Conservation (phyloP, 2,888 invertebrate species). For the Zaprionus bogoriensis region DNA sequence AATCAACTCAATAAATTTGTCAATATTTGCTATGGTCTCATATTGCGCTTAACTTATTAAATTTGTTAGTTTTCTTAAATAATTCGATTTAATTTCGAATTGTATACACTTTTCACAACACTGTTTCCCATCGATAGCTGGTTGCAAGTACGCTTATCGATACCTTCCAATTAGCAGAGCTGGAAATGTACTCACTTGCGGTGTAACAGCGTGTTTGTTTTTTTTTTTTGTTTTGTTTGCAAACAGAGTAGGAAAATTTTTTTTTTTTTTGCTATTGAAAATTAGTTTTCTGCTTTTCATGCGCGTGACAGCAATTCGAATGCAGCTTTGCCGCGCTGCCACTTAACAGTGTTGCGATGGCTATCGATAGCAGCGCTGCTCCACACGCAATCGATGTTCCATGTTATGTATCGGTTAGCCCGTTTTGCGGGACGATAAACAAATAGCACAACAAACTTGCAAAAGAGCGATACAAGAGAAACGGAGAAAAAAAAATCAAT, state of each 20-base stretch:
- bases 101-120: neutral
- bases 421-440: slow-evolving; percentile 39
- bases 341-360: neutral
- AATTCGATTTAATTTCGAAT: neutral
- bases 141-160: neutral
- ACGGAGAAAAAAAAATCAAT: slow-evolving; percentile 54
- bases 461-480: slow-evolving; percentile 34
- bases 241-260: no score
- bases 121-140: neutral
- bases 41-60: neutral
- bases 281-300: neutral
- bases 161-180: neutral
- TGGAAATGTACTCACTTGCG: neutral
- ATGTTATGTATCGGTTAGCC: neutral
- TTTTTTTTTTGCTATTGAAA: neutral
- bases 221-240: no score
- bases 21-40: neutral
- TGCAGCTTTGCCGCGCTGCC: neutral
- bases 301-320: neutral
- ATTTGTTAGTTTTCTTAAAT: neutral
- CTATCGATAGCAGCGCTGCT: neutral
- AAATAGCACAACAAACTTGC: slow-evolving; percentile 57
- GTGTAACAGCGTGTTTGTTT: no score
- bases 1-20: neutral
- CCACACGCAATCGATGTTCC: neutral